Percentiles rank a stretch among this genome's conserved stretches.
These are phyloP conservation scores for Temnothorax ravouxi DNA, from an alignment of 2,888 invertebrate genomes.

Conservation along the genomic window DNA sequence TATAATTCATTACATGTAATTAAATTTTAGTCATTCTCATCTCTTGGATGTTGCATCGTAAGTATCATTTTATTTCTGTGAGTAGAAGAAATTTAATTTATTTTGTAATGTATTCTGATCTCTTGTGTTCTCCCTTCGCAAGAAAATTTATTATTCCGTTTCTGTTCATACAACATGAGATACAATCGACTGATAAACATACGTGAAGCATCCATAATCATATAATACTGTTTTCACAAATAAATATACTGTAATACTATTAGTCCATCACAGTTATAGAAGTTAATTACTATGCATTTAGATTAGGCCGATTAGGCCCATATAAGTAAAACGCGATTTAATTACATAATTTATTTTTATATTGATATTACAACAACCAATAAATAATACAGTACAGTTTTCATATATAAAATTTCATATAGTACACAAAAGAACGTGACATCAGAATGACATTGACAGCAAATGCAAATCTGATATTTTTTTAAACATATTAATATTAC, in stretches of 20 bases:
- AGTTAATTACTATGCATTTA: conserved; percentile 34
- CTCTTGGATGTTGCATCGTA: conserved; percentile 2
- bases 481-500: conserved; percentile 22
- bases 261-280: conserved; percentile 32
- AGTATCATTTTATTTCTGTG: neutral
- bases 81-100: neutral
- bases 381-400: conserved; percentile 55
- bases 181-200: conserved; percentile 34
- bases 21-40: neutral
- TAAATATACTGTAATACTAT: conserved; percentile 34
- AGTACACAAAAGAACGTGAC: conserved; percentile 9
- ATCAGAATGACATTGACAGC: conserved; percentile 1
- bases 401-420: conserved; percentile 41
- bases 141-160: conserved; percentile 4
- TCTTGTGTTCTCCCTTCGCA: neutral
- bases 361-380: conserved; percentile 70
- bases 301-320: conserved; percentile 37
- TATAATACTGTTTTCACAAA: conserved; percentile 27
- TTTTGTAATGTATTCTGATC: conserved; percentile 16
- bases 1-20: neutral
- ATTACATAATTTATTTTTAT: conserved; percentile 75
- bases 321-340: conserved; percentile 39
- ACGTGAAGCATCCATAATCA: conserved; percentile 24
- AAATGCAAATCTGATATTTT: conserved; percentile 34
- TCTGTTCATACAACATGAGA: conserved; percentile 4